Evolutionary conservation across 2,113 vertebrate genomes (phyloP).

Genomic region (Dipodomys spectabilis): DNA sequence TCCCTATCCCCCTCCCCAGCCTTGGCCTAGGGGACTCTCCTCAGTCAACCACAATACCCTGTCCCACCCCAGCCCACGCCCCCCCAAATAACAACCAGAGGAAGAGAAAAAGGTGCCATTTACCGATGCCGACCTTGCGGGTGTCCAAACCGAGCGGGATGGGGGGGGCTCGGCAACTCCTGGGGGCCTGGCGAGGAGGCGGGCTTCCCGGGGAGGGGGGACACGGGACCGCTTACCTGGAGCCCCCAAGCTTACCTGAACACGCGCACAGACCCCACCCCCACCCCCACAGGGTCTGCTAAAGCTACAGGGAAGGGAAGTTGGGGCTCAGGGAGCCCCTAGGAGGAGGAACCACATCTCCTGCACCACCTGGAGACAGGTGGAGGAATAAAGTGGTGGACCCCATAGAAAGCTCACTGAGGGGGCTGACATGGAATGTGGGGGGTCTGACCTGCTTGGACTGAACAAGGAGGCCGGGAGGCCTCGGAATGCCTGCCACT

Average conservation of each 20-base stretch:
- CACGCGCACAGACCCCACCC: slow-evolving; percentile 79
- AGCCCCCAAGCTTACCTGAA: slow-evolving; percentile 84
- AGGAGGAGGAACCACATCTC: slow-evolving; percentile 49
- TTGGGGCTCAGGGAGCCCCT: slow-evolving; percentile 41
- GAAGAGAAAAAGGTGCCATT: slow-evolving; percentile 84
- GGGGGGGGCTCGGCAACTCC: slow-evolving; percentile 83
- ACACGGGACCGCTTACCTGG: slow-evolving; percentile 83
- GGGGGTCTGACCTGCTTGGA: background rate
- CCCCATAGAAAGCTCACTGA: slow-evolving; percentile 32
- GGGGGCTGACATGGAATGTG: background rate
- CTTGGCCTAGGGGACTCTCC: slow-evolving; percentile 60
- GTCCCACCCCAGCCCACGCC: slow-evolving; percentile 69
- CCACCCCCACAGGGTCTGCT: slow-evolving; percentile 75
- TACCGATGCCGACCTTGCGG: slow-evolving; percentile 84
- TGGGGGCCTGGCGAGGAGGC: slow-evolving; percentile 84
- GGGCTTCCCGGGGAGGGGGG: slow-evolving; percentile 82
- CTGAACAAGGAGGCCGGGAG: slow-evolving; percentile 30
- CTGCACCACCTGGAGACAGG: slow-evolving; percentile 71
- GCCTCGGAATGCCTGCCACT: background rate
- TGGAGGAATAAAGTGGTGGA: slow-evolving; percentile 40
- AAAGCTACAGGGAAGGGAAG: slow-evolving; percentile 74
- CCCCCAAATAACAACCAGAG: slow-evolving; percentile 80
- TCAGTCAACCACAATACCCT: slow-evolving; percentile 76
- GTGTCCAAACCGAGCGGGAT: slow-evolving; percentile 84
- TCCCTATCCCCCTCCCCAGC: slow-evolving; percentile 51